phyloP scores from a whole-genome alignment of 2,113 vertebrate species.

The Heliornis fulica region DNA sequence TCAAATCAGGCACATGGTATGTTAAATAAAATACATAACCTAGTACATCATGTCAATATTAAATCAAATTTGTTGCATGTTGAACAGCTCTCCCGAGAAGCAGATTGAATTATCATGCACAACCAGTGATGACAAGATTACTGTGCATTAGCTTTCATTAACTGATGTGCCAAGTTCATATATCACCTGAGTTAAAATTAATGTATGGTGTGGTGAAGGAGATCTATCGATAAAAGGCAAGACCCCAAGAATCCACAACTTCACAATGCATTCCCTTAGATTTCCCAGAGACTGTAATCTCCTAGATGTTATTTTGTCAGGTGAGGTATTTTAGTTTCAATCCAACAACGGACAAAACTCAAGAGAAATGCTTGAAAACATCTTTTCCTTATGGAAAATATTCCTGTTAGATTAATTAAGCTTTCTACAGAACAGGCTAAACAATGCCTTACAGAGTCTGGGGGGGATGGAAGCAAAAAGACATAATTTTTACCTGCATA shows the following conservation, averaged over 20 bases:
- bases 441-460: neutral
- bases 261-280: neutral
- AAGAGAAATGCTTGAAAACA: neutral
- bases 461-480: neutral
- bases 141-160: slow-evolving; percentile 46
- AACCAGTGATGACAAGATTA: slow-evolving; percentile 47
- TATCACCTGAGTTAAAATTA: slow-evolving; percentile 42
- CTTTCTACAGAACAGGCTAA: neutral
- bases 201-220: neutral
- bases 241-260: neutral
- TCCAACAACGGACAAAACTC: neutral
- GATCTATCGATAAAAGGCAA: slow-evolving; percentile 14
- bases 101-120: slow-evolving; percentile 52
- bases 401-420: slow-evolving; percentile 31
- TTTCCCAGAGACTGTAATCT: neutral
- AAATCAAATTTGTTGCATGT: slow-evolving; percentile 38
- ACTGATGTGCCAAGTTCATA: slow-evolving; percentile 28
- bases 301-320: neutral
- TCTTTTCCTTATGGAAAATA: neutral
- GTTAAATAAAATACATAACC: slow-evolving; percentile 35
- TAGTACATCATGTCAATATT: slow-evolving; percentile 44
- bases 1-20: slow-evolving; percentile 22
- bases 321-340: neutral
- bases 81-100: neutral
- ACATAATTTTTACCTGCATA: neutral